Evolutionary conservation across 2,113 vertebrate species (phyloP).

Genomic region (mouse (Mus musculus)): GRCm39 chr3:147449501-147450000

Average conservation of each 20-base stretch:
- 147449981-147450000: neutral
- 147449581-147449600: neutral
- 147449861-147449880: neutral
- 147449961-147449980: neutral
- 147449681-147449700: neutral
- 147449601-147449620: neutral
- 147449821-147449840: neutral
- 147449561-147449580: neutral
- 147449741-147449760: neutral
- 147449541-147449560: neutral
- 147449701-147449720: neutral
- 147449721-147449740: neutral
- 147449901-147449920: neutral
- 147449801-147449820: neutral
- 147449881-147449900: neutral
- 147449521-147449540: neutral
- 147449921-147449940: neutral
- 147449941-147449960: neutral
- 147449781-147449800: neutral
- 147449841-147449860: neutral
- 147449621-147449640: fast-evolving
- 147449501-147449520: neutral
- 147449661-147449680: neutral
- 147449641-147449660: neutral
- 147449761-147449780: neutral